Percentiles rank a stretch among this genome's conserved stretches.
These are phyloP conservation scores for Tubulanus polymorphus DNA, from an alignment of 2,888 invertebrate genomes.

Conservation along the genomic window DNA sequence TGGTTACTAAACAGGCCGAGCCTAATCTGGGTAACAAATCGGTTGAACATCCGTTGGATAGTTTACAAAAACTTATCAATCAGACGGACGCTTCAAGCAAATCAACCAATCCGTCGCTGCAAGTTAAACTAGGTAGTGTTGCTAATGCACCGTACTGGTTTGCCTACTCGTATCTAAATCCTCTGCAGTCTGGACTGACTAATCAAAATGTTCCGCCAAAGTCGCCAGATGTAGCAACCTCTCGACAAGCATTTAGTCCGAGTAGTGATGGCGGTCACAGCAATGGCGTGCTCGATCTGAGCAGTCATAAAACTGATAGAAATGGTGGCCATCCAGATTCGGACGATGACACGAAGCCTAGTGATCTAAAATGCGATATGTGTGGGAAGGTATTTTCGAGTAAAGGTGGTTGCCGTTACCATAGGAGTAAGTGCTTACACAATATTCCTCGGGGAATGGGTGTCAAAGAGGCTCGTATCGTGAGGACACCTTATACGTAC, in stretches of 20 bases:
- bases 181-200: neutral
- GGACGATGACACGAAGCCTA: neutral
- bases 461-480: constrained; percentile 41
- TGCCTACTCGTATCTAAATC: neutral
- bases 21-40: too few species aligned
- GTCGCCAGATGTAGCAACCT: neutral
- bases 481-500: constrained; percentile 48
- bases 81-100: constrained; percentile 70
- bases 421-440: constrained; percentile 62
- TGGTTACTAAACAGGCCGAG: constrained; percentile 46
- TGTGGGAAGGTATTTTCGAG: constrained; percentile 75
- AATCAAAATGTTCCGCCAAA: constrained; percentile 1
- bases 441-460: constrained; percentile 43
- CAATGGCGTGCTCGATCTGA: neutral
- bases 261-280: neutral
- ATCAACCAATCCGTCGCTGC: neutral
- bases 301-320: neutral
- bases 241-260: constrained; percentile 7
- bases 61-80: constrained; percentile 91
- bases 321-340: neutral
- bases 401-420: constrained; percentile 94
- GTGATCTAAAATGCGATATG: constrained; percentile 32
- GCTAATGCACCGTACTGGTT: constrained; percentile 2
- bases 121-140: neutral
- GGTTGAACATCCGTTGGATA: constrained; percentile 81